Base-by-base conservation (phyloP, 1,140 invertebrate genomes). In the Adelges cooleyi region DNA sequence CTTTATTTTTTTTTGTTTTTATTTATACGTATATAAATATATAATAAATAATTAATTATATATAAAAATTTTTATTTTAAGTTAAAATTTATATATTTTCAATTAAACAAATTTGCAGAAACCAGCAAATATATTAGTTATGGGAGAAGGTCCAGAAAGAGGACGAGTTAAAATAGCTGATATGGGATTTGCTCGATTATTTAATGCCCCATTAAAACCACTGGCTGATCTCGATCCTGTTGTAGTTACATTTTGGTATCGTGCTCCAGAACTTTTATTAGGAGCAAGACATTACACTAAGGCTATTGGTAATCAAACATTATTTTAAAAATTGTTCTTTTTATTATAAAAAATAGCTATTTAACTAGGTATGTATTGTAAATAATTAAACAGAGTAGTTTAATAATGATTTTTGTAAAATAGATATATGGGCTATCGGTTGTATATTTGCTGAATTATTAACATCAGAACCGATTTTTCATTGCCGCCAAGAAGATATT, bases 351-450 rank as follows among this genome's bases (percentile, higher is more conserved):
- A 51, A 51, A n/a, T 48, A 8, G n/a, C 8, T 51, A 49, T 22
- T 23, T 25, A 20, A 4, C 23, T n/a, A n/a, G n/a, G n/a, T n/a
- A n/a, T n/a, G n/a, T n/a, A n/a, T n/a, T n/a, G n/a, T n/a, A n/a
- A n/a, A n/a, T n/a, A n/a, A n/a, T n/a, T n/a, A n/a, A n/a, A n/a
- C n/a, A n/a, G n/a, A n/a, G n/a, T n/a, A n/a, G n/a, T n/a, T n/a
- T n/a, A n/a, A n/a, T n/a, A n/a, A 33, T 33, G 29, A 33, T 11
- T 33, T 33, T 33, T 51, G 49, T 51, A 4, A n/a, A n/a, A 65
- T 71, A 90, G 96, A 99, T 80, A 99, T 99, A 70, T 99, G 97
- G 97, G 97, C 97, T 1, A 99, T 99, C 76, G 97, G 97, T 11
- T 99, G 97, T 77, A 99, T 99, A 75, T 99, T 99, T 82, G 94